A percentile compares a stretch with the other conserved stretches of the same genome.
Conservation (phyloP, 2,113 vertebrate species). For the Onychorhynchus coronatus region DNA sequence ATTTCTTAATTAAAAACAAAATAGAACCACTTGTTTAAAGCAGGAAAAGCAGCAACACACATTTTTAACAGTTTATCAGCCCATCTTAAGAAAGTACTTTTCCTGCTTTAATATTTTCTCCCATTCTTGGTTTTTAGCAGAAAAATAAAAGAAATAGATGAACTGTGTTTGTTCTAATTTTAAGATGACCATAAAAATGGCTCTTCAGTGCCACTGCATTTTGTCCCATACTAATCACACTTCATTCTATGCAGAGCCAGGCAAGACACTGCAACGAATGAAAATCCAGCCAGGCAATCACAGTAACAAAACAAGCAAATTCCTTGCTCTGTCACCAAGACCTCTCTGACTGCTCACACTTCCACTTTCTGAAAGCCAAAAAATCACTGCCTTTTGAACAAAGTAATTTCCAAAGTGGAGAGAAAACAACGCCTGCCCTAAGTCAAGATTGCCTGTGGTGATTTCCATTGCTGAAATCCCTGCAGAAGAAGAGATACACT, state of each 20-base stretch:
- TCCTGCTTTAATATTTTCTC: neutral
- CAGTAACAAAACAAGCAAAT: neutral
- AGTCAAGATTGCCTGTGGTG: neutral
- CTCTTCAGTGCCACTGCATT: neutral
- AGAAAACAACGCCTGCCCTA: neutral
- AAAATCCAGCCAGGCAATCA: neutral
- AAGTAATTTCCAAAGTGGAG: neutral
- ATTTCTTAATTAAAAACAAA: constrained; percentile 28
- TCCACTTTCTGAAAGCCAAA: neutral
- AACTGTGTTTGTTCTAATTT: neutral
- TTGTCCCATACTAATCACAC: neutral
- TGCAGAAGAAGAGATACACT: neutral
- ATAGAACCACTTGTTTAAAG: neutral
- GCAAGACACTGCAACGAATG: neutral
- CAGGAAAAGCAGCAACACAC: neutral
- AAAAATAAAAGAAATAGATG: neutral
- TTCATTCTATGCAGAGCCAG: neutral
- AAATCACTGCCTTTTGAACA: neutral
- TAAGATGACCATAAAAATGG: neutral
- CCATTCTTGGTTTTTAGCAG: neutral
- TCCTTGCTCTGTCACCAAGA: rapidly evolving
- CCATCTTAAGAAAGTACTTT: rapidly evolving
- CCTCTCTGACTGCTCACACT: neutral
- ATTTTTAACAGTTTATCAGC: neutral
- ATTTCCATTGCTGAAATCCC: neutral